Percentiles rank a stretch among this genome's conserved stretches.
These are phyloP conservation scores for Atrichornis clamosus DNA, from an alignment of 2,113 vertebrate species.

Conservation along the genomic window DNA sequence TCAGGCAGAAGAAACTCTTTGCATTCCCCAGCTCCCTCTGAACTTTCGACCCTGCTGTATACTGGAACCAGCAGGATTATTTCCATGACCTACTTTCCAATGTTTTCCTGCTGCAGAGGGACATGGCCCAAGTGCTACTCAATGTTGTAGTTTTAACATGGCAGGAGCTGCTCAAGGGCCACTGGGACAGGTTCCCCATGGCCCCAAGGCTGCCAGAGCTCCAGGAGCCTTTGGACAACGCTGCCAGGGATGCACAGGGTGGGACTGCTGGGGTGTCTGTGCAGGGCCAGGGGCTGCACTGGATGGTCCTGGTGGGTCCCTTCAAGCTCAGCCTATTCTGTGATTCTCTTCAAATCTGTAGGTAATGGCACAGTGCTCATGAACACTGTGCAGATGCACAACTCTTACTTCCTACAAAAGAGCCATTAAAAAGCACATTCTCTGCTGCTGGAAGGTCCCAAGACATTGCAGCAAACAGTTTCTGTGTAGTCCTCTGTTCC, in stretches of 20 bases:
- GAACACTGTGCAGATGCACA: not conserved
- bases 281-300: not conserved
- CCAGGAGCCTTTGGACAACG: not conserved
- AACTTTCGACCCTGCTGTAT: constrained; percentile 54
- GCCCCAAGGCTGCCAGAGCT: not conserved
- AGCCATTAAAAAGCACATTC: not conserved
- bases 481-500: not conserved
- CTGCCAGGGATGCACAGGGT: not conserved
- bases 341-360: not conserved
- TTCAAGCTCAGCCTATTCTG: not conserved
- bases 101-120: constrained; percentile 14
- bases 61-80: constrained; percentile 63
- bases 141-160: not conserved
- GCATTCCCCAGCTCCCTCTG: constrained; percentile 23
- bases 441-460: not conserved
- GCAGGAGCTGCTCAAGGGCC: not conserved
- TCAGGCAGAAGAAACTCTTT: constrained; percentile 20
- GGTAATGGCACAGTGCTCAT: not conserved
- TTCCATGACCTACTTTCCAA: constrained; percentile 61
- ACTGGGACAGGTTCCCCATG: not conserved
- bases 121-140: not conserved
- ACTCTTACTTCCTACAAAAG: not conserved
- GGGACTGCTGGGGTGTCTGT: not conserved
- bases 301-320: not conserved
- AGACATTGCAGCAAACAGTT: not conserved